Percentiles rank a stretch among this genome's conserved stretches.
Conservation (phyloP, 2,888 invertebrate species). For the Chromoteleia sp. region DNA sequence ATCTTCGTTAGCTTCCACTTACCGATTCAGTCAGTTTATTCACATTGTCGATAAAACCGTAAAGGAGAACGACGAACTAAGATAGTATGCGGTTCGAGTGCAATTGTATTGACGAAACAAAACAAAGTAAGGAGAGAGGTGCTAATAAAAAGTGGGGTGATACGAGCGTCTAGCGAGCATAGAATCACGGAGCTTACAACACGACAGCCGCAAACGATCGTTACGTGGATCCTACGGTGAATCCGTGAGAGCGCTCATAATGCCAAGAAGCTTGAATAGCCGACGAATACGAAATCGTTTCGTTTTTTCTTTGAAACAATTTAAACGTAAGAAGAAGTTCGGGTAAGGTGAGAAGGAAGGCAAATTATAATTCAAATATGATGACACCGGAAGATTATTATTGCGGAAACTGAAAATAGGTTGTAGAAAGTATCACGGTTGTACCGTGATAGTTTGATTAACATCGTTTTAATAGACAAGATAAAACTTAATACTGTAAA, state of each 20-base stretch:
- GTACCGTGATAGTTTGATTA: too few species aligned
- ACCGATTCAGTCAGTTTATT: too few species aligned
- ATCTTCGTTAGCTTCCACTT: neutral
- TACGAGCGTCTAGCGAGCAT: slow-evolving; percentile 49
- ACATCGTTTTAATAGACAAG: too few species aligned
- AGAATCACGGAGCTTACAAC: slow-evolving; percentile 47
- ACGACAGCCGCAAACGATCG: slow-evolving; percentile 58
- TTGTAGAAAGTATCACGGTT: too few species aligned
- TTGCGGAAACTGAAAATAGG: neutral
- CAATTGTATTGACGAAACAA: slow-evolving; percentile 48
- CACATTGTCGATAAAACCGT: slow-evolving; percentile 8
- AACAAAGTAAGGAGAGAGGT: slow-evolving; percentile 20
- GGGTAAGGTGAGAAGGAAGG: slow-evolving; percentile 1
- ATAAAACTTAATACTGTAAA: too few species aligned
- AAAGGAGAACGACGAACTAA: slow-evolving; percentile 3
- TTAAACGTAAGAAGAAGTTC: slow-evolving; percentile 7
- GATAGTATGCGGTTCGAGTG: slow-evolving; percentile 16
- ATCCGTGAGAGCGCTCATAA: slow-evolving; percentile 30
- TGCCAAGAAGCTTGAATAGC: slow-evolving; percentile 19
- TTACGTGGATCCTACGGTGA: slow-evolving; percentile 65
- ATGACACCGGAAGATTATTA: neutral
- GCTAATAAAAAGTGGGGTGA: slow-evolving; percentile 19
- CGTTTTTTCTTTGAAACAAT: too few species aligned
- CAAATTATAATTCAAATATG: slow-evolving; percentile 14
- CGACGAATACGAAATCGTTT: slow-evolving; percentile 13